These are phyloP conservation scores for Trichomalopsis sarcophagae DNA, from an alignment of 1,140 invertebrate species.

Conservation along the genomic window DNA sequence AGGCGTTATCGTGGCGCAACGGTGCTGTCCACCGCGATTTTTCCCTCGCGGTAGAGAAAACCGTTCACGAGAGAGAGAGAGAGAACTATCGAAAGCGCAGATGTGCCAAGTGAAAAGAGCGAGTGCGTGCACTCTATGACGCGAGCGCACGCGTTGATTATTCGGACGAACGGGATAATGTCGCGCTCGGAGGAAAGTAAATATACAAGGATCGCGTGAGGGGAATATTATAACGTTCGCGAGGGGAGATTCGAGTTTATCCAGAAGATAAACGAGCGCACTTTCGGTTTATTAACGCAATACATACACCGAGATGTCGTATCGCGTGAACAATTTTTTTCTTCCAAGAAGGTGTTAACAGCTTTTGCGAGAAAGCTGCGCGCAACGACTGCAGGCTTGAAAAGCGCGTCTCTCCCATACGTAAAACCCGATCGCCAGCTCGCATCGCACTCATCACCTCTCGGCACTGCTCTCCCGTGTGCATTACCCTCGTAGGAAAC, in stretches of 20 bases:
- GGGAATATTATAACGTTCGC: background rate
- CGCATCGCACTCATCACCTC: background rate
- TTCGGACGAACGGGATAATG: no score
- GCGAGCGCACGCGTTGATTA: no score
- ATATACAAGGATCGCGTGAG: background rate
- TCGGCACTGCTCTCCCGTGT: no score
- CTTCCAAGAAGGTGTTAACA: background rate
- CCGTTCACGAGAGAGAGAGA: no score
- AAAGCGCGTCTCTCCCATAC: no score
- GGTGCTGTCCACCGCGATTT: constrained; percentile 31
- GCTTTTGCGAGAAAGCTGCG: background rate
- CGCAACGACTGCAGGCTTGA: background rate
- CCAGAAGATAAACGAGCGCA: no score
- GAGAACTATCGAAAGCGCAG: background rate
- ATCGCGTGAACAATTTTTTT: background rate
- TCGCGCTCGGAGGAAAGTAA: background rate
- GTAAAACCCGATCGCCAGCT: background rate
- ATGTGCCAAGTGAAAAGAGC: background rate
- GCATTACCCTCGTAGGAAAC: background rate
- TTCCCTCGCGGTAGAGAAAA: background rate
- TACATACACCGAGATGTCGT: background rate
- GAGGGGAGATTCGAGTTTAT: no score
- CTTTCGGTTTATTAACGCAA: background rate
- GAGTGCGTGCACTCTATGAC: no score
- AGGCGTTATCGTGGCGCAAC: constrained; percentile 38